Percentiles rank a stretch among this genome's conserved stretches.
Conservation (phyloP, 2,113 vertebrate genomes). For the Callorhinus ursinus region DNA sequence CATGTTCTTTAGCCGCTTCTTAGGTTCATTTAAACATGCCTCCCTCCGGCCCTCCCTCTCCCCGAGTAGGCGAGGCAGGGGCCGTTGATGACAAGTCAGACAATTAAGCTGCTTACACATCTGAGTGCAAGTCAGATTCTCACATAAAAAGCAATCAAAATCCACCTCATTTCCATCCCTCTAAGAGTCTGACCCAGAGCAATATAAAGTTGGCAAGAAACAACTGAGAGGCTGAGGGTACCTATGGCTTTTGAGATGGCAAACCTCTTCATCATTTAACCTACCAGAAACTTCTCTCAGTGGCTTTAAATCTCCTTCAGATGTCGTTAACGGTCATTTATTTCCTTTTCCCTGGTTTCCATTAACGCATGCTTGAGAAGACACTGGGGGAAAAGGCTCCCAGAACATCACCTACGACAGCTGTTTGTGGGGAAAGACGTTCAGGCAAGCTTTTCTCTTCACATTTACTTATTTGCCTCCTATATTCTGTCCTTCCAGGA, state of each 20-base stretch:
- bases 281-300: background rate
- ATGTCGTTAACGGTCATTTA: background rate
- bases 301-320: background rate
- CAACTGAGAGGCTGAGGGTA: background rate
- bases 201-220: background rate
- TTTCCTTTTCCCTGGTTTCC: background rate
- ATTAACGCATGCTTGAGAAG: background rate
- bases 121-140: background rate
- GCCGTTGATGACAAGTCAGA: background rate
- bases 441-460: background rate
- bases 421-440: background rate
- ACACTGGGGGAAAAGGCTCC: background rate
- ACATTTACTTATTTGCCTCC: background rate
- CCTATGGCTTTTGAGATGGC: background rate
- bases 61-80: background rate
- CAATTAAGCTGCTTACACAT: background rate
- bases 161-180: background rate
- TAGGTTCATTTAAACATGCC: slow-evolving; percentile 27
- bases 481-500: slow-evolving; percentile 83
- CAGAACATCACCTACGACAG: background rate
- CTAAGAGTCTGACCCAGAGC: background rate
- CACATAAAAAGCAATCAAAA: background rate
- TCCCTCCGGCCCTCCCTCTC: background rate
- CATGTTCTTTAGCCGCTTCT: background rate
- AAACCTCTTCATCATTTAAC: fast-evolving